Evolutionary conservation across 2,797 vertebrate genomes (phyloP).

Genomic region (Morelia viridis): DNA sequence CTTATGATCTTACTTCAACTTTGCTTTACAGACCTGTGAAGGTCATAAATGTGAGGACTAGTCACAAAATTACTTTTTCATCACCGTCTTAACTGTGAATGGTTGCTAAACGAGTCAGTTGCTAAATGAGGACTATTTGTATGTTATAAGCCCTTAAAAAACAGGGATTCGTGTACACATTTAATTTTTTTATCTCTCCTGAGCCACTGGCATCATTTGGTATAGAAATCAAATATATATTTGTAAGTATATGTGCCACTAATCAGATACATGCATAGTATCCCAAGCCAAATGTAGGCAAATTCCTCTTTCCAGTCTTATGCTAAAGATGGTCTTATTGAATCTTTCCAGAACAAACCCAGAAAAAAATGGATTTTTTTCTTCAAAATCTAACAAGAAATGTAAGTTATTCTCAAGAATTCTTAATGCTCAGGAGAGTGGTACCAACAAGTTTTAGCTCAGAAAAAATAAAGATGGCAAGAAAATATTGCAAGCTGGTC

Average conservation of each 20-base stretch:
- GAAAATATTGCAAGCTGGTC: neutral
- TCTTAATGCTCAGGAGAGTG: neutral
- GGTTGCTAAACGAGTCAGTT: neutral
- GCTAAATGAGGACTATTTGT: neutral
- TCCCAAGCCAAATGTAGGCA: neutral
- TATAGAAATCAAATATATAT: neutral
- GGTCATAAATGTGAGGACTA: neutral
- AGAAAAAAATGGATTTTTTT: neutral
- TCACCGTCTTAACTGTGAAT: neutral
- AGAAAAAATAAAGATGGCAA: neutral
- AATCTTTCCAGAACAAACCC: neutral
- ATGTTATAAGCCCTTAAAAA: neutral
- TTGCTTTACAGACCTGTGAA: neutral
- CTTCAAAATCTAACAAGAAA: neutral
- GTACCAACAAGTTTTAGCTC: neutral
- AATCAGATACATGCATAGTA: neutral
- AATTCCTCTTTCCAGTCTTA: neutral
- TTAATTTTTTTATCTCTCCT: neutral
- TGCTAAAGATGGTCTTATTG: neutral
- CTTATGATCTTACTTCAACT: neutral
- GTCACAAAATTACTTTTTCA: neutral
- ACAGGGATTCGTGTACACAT: neutral
- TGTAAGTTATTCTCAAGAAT: neutral
- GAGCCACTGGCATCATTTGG: neutral
- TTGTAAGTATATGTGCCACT: neutral